A percentile compares a stretch with the other conserved stretches of the same genome.
Conservation (phyloP, 2,888 invertebrate species). For the Clanis bilineata region DNA sequence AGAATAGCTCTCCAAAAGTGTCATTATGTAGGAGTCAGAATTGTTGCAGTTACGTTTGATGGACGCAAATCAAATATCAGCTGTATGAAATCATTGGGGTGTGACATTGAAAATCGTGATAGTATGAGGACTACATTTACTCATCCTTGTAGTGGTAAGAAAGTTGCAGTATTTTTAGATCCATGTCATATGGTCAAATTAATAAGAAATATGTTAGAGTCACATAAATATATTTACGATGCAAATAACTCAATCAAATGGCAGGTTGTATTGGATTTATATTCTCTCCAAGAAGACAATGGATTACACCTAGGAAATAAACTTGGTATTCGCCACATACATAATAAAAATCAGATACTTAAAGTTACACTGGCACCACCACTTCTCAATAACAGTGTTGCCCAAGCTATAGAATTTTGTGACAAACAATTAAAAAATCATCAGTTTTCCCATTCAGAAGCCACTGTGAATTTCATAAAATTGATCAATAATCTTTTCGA, state of each 20-base stretch:
- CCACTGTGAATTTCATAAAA: constrained; percentile 18
- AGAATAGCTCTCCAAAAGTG: constrained; percentile 22
- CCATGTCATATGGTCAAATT: constrained; percentile 14
- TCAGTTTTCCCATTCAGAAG: background rate
- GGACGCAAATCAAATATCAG: constrained; percentile 22
- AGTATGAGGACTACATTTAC: constrained; percentile 24
- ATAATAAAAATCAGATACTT: constrained; percentile 20
- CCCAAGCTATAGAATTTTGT: constrained; percentile 13
- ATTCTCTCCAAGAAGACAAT: constrained; percentile 15
- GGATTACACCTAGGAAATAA: constrained; percentile 18
- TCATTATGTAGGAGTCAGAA: constrained; percentile 17
- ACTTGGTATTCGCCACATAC: background rate
- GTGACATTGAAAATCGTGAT: constrained; percentile 10
- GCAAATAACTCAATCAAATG: constrained; percentile 5
- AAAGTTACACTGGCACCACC: constrained; percentile 15
- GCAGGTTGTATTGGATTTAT: constrained; percentile 14
- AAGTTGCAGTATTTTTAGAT: constrained; percentile 25
- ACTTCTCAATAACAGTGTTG: constrained; percentile 12
- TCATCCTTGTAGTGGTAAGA: constrained; percentile 20
- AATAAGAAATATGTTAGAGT: constrained; percentile 5
- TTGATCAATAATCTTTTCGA: constrained; percentile 15
- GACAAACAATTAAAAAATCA: constrained; percentile 5
- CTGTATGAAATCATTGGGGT: constrained; percentile 21
- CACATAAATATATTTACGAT: constrained; percentile 9
- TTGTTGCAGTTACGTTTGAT: constrained; percentile 24